These are phyloP conservation scores for Arion vulgaris DNA, from an alignment of 1,140 invertebrate species.

Conservation along the genomic window DNA sequence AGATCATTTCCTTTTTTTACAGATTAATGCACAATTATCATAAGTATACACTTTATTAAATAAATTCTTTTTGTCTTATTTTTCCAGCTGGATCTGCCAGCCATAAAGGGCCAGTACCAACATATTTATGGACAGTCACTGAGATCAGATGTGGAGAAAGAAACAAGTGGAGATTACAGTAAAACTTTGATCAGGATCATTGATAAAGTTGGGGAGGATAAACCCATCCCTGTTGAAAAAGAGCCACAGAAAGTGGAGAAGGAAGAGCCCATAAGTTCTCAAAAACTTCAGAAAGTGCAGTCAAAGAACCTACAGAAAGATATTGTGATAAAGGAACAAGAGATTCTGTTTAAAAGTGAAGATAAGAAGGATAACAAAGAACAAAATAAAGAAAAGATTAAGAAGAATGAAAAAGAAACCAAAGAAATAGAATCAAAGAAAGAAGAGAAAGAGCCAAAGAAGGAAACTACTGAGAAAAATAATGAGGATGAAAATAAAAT, in stretches of 20 bases:
- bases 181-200: conserved; percentile 62
- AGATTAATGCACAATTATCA: too few species aligned
- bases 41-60: too few species aligned
- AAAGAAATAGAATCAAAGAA: conserved; percentile 13
- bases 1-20: too few species aligned
- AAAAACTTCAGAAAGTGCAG: neutral
- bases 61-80: neutral
- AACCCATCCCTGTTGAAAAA: neutral
- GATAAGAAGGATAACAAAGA: neutral
- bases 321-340: neutral
- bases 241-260: neutral
- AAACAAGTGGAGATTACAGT: conserved; percentile 66
- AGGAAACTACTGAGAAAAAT: neutral
- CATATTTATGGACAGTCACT: conserved; percentile 60
- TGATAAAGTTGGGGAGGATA: conserved; percentile 46
- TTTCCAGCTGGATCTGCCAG: conserved; percentile 67
- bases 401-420: neutral
- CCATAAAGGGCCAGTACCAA: conserved; percentile 65
- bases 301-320: neutral
- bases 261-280: neutral
- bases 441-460: neutral
- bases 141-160: conserved; percentile 57
- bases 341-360: neutral
- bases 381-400: too few species aligned
- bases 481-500: conserved; percentile 43